Evolutionary conservation across 2,888 invertebrate species (phyloP), one percentile per base, ranked within the genome.

Genomic region (Scotopteryx bipunctaria): DNA sequence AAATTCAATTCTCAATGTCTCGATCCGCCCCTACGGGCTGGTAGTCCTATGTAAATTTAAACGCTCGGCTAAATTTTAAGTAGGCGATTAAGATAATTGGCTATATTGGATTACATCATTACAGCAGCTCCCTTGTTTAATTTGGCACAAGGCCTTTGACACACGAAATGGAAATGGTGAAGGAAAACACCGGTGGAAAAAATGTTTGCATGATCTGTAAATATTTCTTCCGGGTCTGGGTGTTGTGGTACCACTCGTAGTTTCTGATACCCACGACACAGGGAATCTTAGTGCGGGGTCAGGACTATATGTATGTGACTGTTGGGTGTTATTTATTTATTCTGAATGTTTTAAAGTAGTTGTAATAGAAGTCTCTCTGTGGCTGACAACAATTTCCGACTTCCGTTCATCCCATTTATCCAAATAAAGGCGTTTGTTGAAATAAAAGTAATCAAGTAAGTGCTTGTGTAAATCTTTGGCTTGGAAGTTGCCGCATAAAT

Each of bases 391-490:
- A 31, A 50, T 32, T 42, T 25, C 5, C 29, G 4, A 17, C 5
- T 11, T 23, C 15, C 16, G 16, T 16, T 14, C 9, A 21, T 32
- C 38, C 37, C 43, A 51, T 45, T 51, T 38, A 44, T 51, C 27
- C n/a, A n/a, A n/a, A n/a, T 21, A 17, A 25, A 29, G 11, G 25
- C 13, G 38, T 47, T 33, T 40, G 14, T 17, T n/a, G 23, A 25
- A 29, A 49, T 11, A 9, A 36, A 53, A 47, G 33, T 47, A 53
- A 53, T 53, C 46, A 53, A 47, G 33, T 47, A 43, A 53, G 53
- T 53, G 53, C 47, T 32, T 13, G 4, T 15, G 40, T n/a, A 46
- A 36, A 36, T 45, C 41, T 45, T 40, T 6, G 17, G 17, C 11
- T n/a, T 25, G 15, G 19, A 31, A 38, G 38, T 44, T 42, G 33